Evolutionary conservation across 2,113 vertebrate genomes (phyloP).

Genomic region (Corydoras maculifer): DNA sequence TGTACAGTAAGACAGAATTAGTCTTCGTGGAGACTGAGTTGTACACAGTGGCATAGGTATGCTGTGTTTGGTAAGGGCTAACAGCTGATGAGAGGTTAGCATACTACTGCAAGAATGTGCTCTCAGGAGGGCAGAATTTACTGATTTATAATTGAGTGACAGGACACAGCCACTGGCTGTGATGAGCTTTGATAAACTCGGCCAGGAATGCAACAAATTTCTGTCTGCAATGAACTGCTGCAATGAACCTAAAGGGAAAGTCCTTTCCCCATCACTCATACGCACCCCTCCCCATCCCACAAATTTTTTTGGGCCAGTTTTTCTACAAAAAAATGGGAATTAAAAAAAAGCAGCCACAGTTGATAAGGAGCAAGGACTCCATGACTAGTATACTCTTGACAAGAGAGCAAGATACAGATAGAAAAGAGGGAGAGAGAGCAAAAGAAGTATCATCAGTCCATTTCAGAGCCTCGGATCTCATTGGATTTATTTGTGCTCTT

Average conservation of each 20-base stretch:
- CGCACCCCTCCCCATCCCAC: constrained; percentile 5
- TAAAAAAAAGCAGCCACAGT: constrained; percentile 45
- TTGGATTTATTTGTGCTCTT: constrained; percentile 88
- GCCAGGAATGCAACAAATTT: constrained; percentile 20
- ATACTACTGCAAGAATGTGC: constrained; percentile 27
- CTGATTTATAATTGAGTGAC: constrained; percentile 11
- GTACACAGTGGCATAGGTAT: constrained; percentile 17
- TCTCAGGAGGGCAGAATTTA: constrained; percentile 15
- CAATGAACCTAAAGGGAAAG: constrained; percentile 26
- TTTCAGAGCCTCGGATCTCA: constrained; percentile 9
- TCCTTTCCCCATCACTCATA: constrained; percentile 13
- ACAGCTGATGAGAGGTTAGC: constrained; percentile 16
- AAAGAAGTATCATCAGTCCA: constrained; percentile 37
- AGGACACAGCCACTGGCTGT: constrained; percentile 9
- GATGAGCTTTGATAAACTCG: neutral
- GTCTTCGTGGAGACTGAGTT: constrained; percentile 17
- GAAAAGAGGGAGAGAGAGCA: constrained; percentile 13
- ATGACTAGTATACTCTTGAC: constrained; percentile 24
- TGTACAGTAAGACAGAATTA: constrained; percentile 18
- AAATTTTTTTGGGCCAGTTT: constrained; percentile 10
- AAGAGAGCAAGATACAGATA: constrained; percentile 4
- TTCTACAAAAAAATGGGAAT: constrained; percentile 35
- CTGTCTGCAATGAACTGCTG: constrained; percentile 19
- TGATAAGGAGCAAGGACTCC: constrained; percentile 34
- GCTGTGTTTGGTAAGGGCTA: constrained; percentile 14